Conservation (phyloP, 2,113 vertebrate genomes). For the Campylomormyrus tamandua region DNA sequence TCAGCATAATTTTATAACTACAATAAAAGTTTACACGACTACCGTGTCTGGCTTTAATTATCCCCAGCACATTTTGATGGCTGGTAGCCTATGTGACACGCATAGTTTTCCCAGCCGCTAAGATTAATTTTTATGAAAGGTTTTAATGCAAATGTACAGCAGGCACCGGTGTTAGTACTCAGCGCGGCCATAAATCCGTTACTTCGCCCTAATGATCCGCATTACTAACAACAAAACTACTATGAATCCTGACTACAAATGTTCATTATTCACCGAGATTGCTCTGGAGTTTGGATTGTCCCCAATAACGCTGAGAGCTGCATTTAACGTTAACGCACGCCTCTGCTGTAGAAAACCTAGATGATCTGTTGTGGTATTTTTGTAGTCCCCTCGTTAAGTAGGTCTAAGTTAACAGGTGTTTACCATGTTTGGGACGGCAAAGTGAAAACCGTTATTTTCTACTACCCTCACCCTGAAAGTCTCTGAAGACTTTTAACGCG, state of each 20-base stretch:
- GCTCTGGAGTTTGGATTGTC: not conserved
- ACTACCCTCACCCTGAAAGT: not conserved
- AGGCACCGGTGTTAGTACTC: not conserved
- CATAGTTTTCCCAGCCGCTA: not conserved
- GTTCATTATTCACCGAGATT: not conserved
- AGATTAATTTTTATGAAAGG: not conserved
- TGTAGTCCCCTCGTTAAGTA: not conserved
- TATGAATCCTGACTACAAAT: not conserved
- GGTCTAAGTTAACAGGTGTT: not conserved
- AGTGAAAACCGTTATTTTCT: not conserved
- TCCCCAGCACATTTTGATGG: not conserved
- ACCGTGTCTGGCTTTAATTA: not conserved
- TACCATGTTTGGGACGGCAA: not conserved
- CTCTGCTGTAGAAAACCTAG: not conserved
- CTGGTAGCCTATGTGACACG: not conserved
- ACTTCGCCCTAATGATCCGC: not conserved
- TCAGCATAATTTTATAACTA: not conserved
- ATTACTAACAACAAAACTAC: not conserved
- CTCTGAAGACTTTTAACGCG: not conserved
- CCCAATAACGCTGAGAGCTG: not conserved
- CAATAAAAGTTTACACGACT: constrained; percentile 2
- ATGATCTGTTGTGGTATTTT: not conserved
- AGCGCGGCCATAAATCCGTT: not conserved
- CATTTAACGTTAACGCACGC: not conserved
- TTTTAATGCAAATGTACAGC: not conserved